Evolutionary conservation across 2,113 vertebrate species (phyloP), one percentile per base, ranked within the genome.

Genomic region (Plecotus auritus): DNA sequence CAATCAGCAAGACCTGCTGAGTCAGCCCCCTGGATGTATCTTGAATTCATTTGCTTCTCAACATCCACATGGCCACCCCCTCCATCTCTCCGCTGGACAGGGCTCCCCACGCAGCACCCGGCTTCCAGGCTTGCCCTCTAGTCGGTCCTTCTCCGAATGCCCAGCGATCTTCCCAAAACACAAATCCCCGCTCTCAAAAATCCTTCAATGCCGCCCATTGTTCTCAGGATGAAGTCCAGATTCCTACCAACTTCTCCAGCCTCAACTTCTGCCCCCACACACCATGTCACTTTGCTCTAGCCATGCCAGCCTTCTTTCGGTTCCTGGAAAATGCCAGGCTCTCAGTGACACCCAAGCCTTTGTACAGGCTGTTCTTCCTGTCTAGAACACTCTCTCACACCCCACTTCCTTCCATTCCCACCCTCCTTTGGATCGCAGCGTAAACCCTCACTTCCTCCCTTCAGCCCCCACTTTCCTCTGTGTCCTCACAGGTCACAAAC

Each of bases 301-400:
- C 12, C 67, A 30, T 10, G 0, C 32, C 5, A 14, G n/a, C 45
- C 16, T 78, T 82, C 66, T 93, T 89, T 83, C 35, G 3, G 69
- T 91, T 94, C 67, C 93, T 69, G 73, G 91, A 78, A 89, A 90
- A 86, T 61, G 4, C n/a, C 12, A 5, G 35, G 73, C 84, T 40
- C 7, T 90, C 4, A 2, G 6, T 2, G 85, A 67, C 4, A 26
- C 30, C 73, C 89, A 70, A 32, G 18, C 22, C 85, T 40, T 45
- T 11, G 90, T 10, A 37, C 18, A 28, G 32, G 30, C 32, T 77
- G 81, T 81, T 32, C 72, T 42, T 59, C 61, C 35, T 11, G 1
- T 37, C 72, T 66, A n/a, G 37, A 82, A 61, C 73, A 56, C 5
- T 78, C 42, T 56, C 51, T 77, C 40, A 35, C 45, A 42, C 26